These are phyloP conservation scores for Podarcis lilfordi DNA, from an alignment of 2,797 vertebrate genomes.

Conservation along the genomic window DNA sequence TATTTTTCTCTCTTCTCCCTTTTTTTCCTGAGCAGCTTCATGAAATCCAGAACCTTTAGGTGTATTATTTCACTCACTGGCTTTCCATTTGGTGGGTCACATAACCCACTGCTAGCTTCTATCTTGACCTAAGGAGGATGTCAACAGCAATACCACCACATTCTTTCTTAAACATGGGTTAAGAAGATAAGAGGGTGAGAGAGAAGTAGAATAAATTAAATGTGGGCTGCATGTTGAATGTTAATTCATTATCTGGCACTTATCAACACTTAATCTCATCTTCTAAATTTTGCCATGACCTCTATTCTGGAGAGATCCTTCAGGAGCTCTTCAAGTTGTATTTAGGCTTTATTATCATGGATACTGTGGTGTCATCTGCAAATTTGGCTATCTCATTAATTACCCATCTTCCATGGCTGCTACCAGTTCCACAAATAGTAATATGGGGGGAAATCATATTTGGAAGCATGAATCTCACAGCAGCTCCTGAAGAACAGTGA, in stretches of 20 bases:
- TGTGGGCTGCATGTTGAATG: background rate
- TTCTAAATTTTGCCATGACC: background rate
- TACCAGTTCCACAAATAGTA: conserved; percentile 61
- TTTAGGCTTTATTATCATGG: background rate
- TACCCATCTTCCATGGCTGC: background rate
- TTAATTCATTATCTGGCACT: background rate
- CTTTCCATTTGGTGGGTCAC: background rate
- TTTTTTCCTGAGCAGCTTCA: background rate
- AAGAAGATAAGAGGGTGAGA: background rate
- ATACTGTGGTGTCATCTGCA: conserved; percentile 37
- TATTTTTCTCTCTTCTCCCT: background rate
- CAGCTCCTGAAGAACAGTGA: conserved; percentile 57
- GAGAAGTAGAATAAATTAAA: background rate
- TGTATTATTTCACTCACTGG: background rate
- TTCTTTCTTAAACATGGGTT: background rate
- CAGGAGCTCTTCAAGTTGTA: background rate
- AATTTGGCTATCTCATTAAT: background rate
- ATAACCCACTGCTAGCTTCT: background rate
- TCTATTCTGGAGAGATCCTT: background rate
- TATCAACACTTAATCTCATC: background rate
- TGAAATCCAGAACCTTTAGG: background rate
- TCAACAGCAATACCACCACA: background rate
- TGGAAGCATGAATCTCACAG: conserved; percentile 63
- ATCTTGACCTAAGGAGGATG: background rate
- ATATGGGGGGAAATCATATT: conserved; percentile 43